Evolutionary conservation across 1,140 invertebrate species (phyloP).

Genomic region (Microplitis mediator): DNA sequence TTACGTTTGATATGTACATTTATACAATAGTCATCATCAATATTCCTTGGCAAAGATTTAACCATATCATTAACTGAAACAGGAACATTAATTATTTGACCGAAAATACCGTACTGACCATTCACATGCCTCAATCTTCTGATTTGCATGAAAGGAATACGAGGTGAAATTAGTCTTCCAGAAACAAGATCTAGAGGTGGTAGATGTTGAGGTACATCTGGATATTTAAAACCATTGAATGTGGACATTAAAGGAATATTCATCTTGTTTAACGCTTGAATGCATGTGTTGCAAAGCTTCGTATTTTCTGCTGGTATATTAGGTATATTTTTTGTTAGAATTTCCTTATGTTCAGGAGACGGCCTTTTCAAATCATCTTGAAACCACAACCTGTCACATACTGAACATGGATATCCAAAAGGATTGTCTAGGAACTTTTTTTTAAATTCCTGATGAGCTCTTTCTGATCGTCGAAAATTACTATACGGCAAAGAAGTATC

Average conservation of each 20-base stretch:
- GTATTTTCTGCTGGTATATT: slow-evolving; percentile 29
- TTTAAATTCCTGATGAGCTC: slow-evolving; percentile 24
- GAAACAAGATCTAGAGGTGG: not conserved
- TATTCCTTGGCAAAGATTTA: slow-evolving; percentile 45
- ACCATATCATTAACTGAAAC: slow-evolving; percentile 47
- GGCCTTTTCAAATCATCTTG: slow-evolving; percentile 35
- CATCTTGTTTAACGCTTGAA: slow-evolving; percentile 1
- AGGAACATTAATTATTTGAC: slow-evolving; percentile 54
- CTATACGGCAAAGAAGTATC: slow-evolving; percentile 1
- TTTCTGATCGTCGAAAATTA: slow-evolving; percentile 7
- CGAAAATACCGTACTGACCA: slow-evolving; percentile 46
- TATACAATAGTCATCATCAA: slow-evolving; percentile 48
- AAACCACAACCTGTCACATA: slow-evolving; percentile 40
- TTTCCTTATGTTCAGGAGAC: slow-evolving; percentile 3
- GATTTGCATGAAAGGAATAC: no score
- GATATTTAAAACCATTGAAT: slow-evolving; percentile 13
- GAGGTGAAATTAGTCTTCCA: slow-evolving; percentile 27
- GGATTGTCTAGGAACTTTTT: slow-evolving; percentile 26
- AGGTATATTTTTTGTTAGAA: not conserved
- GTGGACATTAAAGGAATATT: slow-evolving; percentile 12
- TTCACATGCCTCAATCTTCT: slow-evolving; percentile 46
- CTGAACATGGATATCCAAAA: slow-evolving; percentile 30
- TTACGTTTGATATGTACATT: slow-evolving; percentile 42
- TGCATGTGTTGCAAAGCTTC: slow-evolving; percentile 33
- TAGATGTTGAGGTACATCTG: slow-evolving; percentile 5